Evolutionary conservation across 2,113 vertebrate species (phyloP).

Genomic region (Psilopsiagon aurifrons): DNA sequence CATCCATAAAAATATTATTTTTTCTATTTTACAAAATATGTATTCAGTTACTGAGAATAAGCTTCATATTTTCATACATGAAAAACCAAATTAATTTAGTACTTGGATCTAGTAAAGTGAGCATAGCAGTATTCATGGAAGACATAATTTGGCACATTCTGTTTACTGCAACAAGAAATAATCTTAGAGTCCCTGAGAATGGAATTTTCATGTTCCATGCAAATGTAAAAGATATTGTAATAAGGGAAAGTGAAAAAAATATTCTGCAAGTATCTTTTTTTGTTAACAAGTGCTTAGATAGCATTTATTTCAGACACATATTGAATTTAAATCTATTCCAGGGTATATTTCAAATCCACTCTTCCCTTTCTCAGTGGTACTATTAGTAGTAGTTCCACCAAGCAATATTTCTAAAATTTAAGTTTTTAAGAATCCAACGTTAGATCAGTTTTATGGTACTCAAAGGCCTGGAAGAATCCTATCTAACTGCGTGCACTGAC

Average conservation of each 20-base stretch:
- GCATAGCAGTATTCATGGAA: not conserved
- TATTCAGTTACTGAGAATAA: not conserved
- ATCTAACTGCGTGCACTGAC: not conserved
- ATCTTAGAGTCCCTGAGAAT: not conserved
- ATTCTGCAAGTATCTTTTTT: not conserved
- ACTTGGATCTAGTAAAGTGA: not conserved
- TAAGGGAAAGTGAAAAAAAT: not conserved
- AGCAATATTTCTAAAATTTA: not conserved
- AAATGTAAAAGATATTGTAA: not conserved
- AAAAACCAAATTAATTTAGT: not conserved
- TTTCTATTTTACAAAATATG: not conserved
- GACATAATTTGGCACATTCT: not conserved
- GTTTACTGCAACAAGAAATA: not conserved
- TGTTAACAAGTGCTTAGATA: not conserved
- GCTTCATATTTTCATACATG: not conserved
- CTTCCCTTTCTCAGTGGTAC: not conserved
- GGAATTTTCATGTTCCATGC: not conserved
- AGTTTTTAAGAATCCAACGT: not conserved
- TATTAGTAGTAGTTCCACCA: not conserved
- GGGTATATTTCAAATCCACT: not conserved
- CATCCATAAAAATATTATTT: not conserved
- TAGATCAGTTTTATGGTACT: not conserved
- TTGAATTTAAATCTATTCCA: not conserved
- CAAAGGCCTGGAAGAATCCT: not conserved
- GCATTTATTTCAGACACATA: not conserved